Evolutionary conservation across 2,113 vertebrate species (phyloP).

Genomic region (Odocoileus hemionus): DNA sequence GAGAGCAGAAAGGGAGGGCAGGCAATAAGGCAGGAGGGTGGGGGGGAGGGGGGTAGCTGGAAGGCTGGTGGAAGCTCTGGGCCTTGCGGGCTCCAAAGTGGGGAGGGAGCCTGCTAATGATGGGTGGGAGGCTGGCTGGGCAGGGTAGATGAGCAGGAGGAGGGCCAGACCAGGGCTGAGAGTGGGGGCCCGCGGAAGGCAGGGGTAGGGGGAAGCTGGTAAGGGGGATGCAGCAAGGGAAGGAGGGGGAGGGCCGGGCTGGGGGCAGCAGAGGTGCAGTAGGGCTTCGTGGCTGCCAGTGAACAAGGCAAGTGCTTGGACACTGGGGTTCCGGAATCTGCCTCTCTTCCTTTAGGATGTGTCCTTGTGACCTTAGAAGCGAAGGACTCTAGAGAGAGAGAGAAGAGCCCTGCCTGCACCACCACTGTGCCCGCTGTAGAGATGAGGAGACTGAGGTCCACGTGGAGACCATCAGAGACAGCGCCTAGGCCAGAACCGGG

Average conservation of each 20-base stretch:
- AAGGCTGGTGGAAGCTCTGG: neutral
- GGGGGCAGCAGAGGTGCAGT: neutral
- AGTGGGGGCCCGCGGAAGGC: neutral
- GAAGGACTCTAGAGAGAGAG: neutral
- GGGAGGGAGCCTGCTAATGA: neutral
- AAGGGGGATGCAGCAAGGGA: neutral
- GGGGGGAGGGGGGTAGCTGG: accelerated
- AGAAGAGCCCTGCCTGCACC: neutral
- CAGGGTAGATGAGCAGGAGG: neutral
- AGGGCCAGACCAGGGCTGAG: neutral
- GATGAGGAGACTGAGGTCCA: neutral
- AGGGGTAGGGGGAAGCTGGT: neutral
- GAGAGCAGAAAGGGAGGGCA: neutral
- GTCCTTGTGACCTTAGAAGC: neutral
- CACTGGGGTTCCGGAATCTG: neutral
- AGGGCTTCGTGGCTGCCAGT: accelerated
- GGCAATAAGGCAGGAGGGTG: accelerated
- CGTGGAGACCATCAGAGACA: no score
- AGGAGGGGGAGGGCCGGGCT: accelerated
- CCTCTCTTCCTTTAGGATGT: neutral
- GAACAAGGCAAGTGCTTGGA: neutral
- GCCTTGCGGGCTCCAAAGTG: neutral
- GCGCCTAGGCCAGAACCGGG: accelerated
- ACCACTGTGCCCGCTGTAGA: neutral
- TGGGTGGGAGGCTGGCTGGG: neutral